Evolutionary conservation across 2,113 vertebrate genomes (phyloP).

Genomic region (Aptenodytes forsteri): DNA sequence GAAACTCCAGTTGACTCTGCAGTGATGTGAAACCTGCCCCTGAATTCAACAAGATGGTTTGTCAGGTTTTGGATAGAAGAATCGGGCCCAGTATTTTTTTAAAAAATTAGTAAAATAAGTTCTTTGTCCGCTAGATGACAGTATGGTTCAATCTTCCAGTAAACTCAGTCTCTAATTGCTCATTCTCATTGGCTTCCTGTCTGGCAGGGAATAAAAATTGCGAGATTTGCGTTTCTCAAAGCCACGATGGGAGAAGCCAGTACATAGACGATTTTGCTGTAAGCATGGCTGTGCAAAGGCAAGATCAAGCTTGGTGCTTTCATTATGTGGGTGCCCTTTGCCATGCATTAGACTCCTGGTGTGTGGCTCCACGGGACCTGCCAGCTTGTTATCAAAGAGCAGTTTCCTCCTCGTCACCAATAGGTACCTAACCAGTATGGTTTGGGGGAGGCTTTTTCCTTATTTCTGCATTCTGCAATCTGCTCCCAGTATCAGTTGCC

Average conservation of each 20-base stretch:
- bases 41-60: neutral
- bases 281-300: neutral
- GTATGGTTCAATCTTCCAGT: neutral
- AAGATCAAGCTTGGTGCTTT: neutral
- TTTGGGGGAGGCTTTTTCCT: neutral
- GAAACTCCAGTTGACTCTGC: neutral
- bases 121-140: constrained; percentile 54
- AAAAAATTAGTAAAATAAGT: neutral
- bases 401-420: neutral
- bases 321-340: neutral
- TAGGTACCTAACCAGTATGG: neutral
- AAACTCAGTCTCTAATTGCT: neutral
- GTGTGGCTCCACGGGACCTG: neutral
- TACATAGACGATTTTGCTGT: neutral
- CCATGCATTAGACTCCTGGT: neutral
- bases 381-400: neutral
- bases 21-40: neutral
- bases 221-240: neutral
- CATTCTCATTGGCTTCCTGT: neutral
- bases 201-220: neutral
- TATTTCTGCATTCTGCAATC: neutral
- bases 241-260: rapidly evolving
- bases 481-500: neutral
- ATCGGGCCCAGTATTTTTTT: neutral
- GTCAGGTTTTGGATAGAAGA: neutral